A percentile compares a stretch with the other conserved stretches of the same genome.
phyloP scores from a whole-genome alignment of 2,888 invertebrate genomes.

The Lycia hirtaria region DNA sequence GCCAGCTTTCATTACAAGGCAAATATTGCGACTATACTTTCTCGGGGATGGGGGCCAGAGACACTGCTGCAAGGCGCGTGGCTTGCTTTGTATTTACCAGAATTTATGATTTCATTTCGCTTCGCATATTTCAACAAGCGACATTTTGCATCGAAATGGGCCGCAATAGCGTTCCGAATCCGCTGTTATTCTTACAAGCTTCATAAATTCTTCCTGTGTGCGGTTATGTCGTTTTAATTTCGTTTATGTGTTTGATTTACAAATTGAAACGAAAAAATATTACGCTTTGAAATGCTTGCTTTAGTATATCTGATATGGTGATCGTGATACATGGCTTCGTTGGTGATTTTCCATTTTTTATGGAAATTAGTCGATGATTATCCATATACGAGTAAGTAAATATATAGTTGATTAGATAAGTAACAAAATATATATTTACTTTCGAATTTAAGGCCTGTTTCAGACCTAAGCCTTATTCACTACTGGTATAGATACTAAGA shows the following conservation, averaged over 20 bases:
- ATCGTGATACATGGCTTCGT: no score
- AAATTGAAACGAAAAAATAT: slow-evolving; percentile 38
- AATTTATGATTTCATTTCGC: slow-evolving; percentile 83
- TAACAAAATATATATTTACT: no score
- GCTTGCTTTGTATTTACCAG: slow-evolving; percentile 64
- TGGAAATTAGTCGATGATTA: no score
- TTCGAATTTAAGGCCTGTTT: no score
- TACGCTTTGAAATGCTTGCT: no score
- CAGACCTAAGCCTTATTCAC: no score
- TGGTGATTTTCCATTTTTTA: no score
- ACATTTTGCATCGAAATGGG: slow-evolving; percentile 71
- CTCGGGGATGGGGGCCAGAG: slow-evolving; percentile 43
- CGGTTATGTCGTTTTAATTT: slow-evolving; percentile 46
- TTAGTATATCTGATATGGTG: no score
- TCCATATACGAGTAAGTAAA: no score
- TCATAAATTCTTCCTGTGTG: slow-evolving; percentile 50
- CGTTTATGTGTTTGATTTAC: slow-evolving; percentile 37
- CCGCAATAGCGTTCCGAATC: slow-evolving; percentile 66
- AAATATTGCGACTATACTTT: slow-evolving; percentile 44
- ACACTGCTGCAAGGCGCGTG: slow-evolving; percentile 51
- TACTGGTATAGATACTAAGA: no score
- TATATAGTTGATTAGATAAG: no score
- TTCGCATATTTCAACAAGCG: slow-evolving; percentile 76
- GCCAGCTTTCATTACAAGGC: slow-evolving; percentile 51
- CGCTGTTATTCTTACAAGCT: slow-evolving; percentile 59